Percentiles rank a stretch among this genome's conserved stretches.
phyloP scores from a whole-genome alignment of 2,888 invertebrate genomes.

The Petrolisthes manimaculis region DNA sequence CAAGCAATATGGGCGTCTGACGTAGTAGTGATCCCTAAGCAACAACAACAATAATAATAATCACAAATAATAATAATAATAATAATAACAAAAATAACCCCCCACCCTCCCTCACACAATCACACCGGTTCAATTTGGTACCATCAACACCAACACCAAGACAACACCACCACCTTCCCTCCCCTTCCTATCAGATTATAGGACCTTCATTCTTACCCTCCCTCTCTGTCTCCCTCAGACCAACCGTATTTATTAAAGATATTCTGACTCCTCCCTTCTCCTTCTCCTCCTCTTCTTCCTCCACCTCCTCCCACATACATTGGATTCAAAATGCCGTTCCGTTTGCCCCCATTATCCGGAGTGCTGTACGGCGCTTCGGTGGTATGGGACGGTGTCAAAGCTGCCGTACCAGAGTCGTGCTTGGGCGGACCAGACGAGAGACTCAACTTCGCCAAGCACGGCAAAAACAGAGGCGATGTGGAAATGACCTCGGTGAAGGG shows the following conservation, averaged over 20 bases:
- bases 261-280: not conserved
- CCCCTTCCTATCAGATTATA: not conserved
- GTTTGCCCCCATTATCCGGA: conserved; percentile 77
- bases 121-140: too few species aligned
- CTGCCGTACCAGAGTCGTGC: conserved; percentile 76
- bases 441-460: conserved; percentile 69
- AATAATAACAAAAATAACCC: too few species aligned
- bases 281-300: not conserved
- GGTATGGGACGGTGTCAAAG: conserved; percentile 84
- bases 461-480: conserved; percentile 67
- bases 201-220: not conserved
- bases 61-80: too few species aligned
- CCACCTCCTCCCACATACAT: not conserved
- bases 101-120: too few species aligned
- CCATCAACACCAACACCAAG: too few species aligned
- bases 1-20: not conserved
- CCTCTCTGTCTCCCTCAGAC: not conserved
- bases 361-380: conserved; percentile 80
- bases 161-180: not conserved
- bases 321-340: conserved; percentile 49
- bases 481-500: conserved; percentile 67
- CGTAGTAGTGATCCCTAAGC: conserved; percentile 7
- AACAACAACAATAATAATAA: too few species aligned
- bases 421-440: conserved; percentile 67
- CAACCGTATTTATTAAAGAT: not conserved